Conservation (phyloP, 2,888 invertebrate species). For the Drosophila mettleri region DNA sequence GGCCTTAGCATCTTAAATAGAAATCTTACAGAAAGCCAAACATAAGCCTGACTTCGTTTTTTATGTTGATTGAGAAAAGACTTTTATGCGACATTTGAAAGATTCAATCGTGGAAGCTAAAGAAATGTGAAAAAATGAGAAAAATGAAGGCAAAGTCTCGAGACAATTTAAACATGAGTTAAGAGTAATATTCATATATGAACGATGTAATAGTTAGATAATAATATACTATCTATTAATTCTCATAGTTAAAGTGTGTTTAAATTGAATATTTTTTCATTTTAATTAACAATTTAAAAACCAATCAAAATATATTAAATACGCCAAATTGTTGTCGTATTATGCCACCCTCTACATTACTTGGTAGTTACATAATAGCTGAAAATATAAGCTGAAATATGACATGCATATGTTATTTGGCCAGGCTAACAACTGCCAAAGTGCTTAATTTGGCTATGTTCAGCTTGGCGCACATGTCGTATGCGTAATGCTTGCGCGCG, state of each 20-base stretch:
- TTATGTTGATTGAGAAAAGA: conserved; percentile 1
- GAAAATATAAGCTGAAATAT: conserved; percentile 14
- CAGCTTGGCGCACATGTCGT: conserved; percentile 40
- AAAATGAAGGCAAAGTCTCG: neutral
- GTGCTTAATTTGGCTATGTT: conserved; percentile 16
- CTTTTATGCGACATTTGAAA: conserved; percentile 10
- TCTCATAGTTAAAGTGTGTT: neutral
- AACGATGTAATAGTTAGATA: conserved; percentile 9
- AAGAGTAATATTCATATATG: neutral
- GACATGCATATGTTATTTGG: conserved; percentile 19
- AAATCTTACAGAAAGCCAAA: conserved; percentile 45
- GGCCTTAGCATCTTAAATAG: conserved; percentile 46
- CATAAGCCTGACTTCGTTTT: conserved; percentile 13
- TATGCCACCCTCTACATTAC: conserved; percentile 5
- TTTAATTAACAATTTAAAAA: neutral
- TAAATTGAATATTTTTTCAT: neutral
- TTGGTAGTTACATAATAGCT: conserved; percentile 29
- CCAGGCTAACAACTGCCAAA: conserved; percentile 26
- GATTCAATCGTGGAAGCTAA: conserved; percentile 3
- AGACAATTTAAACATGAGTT: neutral
- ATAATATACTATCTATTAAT: neutral
- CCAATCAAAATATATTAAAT: conserved; percentile 19
- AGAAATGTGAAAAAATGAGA: conserved; percentile 7
- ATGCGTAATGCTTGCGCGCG: conserved; percentile 67
- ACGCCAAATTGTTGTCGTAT: conserved; percentile 17